phyloP scores from a whole-genome alignment of 2,113 vertebrate genomes.

The Piprites chloris region DNA sequence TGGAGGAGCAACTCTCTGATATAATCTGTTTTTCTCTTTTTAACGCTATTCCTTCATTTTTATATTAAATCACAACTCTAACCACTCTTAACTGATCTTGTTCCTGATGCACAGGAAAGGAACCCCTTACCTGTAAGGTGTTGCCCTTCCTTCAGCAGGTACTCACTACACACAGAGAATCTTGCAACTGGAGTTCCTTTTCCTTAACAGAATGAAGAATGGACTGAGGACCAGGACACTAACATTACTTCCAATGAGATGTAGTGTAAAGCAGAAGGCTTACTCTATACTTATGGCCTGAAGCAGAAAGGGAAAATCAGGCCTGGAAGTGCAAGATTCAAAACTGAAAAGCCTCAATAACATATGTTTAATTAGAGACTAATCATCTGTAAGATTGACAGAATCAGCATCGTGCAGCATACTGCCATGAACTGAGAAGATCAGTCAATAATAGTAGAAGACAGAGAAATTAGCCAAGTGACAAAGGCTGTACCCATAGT shows the following conservation, averaged over 20 bases:
- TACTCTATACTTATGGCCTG: neutral
- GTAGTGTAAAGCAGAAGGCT: neutral
- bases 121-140: neutral
- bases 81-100: neutral
- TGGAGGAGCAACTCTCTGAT: neutral
- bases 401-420: neutral
- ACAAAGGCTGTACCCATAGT: neutral
- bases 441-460: neutral
- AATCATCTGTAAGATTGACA: neutral
- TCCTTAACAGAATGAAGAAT: neutral
- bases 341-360: neutral
- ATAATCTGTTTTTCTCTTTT: neutral
- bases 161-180: neutral
- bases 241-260: neutral
- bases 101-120: neutral
- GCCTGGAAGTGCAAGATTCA: neutral
- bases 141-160: neutral
- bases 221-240: neutral
- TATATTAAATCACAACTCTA: neutral
- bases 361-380: fast-evolving
- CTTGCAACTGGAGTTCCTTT: neutral
- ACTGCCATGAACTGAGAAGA: neutral
- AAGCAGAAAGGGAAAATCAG: neutral
- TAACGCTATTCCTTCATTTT: neutral
- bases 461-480: neutral